Evolutionary conservation across 2,113 vertebrate species (phyloP).

Genomic region (Cyanoramphus novaezelandiae): DNA sequence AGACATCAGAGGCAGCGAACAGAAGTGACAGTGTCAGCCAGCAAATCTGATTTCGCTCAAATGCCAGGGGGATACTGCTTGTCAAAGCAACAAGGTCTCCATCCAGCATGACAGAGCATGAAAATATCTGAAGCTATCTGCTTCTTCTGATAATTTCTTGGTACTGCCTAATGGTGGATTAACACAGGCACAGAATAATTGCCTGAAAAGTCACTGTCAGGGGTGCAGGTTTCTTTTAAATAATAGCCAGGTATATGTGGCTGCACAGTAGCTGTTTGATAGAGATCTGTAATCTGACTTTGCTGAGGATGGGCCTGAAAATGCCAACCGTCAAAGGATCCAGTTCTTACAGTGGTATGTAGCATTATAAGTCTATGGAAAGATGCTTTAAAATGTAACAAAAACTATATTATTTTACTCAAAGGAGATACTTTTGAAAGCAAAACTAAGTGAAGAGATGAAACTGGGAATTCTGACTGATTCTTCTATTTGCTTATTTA

Average conservation of each 20-base stretch:
- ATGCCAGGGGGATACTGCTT: neutral
- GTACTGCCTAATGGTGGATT: neutral
- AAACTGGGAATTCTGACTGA: neutral
- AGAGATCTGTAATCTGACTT: neutral
- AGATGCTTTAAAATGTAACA: neutral
- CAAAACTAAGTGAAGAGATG: neutral
- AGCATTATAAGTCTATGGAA: neutral
- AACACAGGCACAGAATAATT: neutral
- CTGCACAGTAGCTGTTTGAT: neutral
- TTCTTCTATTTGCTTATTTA: neutral
- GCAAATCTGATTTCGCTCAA: neutral
- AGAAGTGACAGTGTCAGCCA: neutral
- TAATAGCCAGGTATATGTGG: neutral
- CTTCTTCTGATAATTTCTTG: constrained; percentile 7
- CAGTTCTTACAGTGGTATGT: neutral
- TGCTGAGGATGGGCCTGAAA: neutral
- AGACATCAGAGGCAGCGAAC: neutral
- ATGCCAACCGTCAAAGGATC: neutral
- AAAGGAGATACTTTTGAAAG: neutral
- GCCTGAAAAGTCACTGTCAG: neutral
- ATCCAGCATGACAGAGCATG: neutral
- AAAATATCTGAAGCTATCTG: neutral
- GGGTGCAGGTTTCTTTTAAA: neutral
- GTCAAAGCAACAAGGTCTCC: neutral
- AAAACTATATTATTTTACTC: neutral